Base-by-base conservation (phyloP, 2,888 invertebrate species). In the Lordiphosa andalusiaca region DNA sequence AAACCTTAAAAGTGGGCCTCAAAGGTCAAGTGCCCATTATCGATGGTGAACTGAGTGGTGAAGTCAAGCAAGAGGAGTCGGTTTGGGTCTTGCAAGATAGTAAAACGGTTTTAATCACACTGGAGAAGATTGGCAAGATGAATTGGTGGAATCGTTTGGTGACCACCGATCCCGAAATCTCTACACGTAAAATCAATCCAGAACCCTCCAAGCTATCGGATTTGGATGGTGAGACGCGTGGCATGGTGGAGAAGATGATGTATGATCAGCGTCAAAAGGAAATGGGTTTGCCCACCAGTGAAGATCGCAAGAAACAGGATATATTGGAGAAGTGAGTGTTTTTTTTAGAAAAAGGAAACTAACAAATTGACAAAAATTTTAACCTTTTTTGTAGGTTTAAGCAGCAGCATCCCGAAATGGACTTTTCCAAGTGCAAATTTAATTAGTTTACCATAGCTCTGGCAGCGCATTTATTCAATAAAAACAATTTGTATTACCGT, bases 191-290 rank as follows among this genome's bases (percentile, higher is more conserved):
- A 92, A 98, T 99, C 60, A 96, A 97, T 90, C 99, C 99, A 57
- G 99, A 99, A 89, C 97, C 98, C 56, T 99, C 98, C 10, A 99
- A 99, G 90, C 91, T 98, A 36, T 96, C 96, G 4, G 99, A 99
- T 90, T 91, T 99, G 86, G 99, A 99, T 89, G 98, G 98, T 0
- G 99, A 99, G 89, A 99, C 99, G 0, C 92, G 99, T 68, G 95
- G 96, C 16, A 92, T 99, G 89, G 99, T 99, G 1, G 99, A 99
- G 90, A 99, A 99, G 90, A 99, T 99, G 99, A 99, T 99, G 99
- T 99, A 95, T 89, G 99, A 99, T 90, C 99, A 99, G 90, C 92
- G 98, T 62, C 99, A 99, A 90, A 98, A 97, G 86, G 97, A 98
- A 90, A 91, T 97, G 91, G 98, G 98, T 3, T 90, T 97, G 64